Conservation (phyloP, 1,140 invertebrate species). For the Drosophila repleta region DNA sequence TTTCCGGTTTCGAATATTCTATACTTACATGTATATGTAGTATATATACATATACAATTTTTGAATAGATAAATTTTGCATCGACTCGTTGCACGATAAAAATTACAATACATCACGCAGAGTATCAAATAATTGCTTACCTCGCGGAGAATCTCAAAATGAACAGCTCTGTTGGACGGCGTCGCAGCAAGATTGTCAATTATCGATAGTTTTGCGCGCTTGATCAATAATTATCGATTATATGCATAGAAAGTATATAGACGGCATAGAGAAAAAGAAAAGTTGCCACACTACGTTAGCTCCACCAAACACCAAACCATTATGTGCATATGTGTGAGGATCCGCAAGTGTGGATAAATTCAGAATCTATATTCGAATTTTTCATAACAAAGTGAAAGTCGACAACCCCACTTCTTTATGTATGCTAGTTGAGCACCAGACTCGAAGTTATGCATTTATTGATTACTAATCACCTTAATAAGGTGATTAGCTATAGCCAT, state of each 20-base stretch:
- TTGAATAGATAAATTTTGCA: too few relatives aligned
- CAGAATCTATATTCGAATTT: background rate
- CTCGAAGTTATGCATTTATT: too few relatives aligned
- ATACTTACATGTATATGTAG: too few relatives aligned
- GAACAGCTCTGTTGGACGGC: background rate
- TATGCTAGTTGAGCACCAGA: too few relatives aligned
- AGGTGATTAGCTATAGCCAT: too few relatives aligned
- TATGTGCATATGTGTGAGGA: slow-evolving; percentile 17
- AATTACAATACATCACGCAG: too few relatives aligned
- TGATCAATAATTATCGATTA: slow-evolving; percentile 82
- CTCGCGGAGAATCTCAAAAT: slow-evolving; percentile 15
- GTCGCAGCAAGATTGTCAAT: slow-evolving; percentile 72
- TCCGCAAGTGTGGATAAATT: slow-evolving; percentile 12
- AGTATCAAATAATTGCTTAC: slow-evolving; percentile 22
- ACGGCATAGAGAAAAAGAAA: slow-evolving; percentile 45
- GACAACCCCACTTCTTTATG: background rate
- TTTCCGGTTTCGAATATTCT: too few relatives aligned
- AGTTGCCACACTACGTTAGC: slow-evolving; percentile 35
- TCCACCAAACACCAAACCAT: slow-evolving; percentile 1
- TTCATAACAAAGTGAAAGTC: slow-evolving; percentile 14
- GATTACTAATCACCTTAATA: too few relatives aligned
- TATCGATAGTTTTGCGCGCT: slow-evolving; percentile 70
- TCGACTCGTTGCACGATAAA: too few relatives aligned
- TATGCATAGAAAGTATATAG: slow-evolving; percentile 53
- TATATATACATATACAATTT: too few relatives aligned